phyloP scores from a whole-genome alignment of 2,113 vertebrate species.

The Nyctibius bracteatus region DNA sequence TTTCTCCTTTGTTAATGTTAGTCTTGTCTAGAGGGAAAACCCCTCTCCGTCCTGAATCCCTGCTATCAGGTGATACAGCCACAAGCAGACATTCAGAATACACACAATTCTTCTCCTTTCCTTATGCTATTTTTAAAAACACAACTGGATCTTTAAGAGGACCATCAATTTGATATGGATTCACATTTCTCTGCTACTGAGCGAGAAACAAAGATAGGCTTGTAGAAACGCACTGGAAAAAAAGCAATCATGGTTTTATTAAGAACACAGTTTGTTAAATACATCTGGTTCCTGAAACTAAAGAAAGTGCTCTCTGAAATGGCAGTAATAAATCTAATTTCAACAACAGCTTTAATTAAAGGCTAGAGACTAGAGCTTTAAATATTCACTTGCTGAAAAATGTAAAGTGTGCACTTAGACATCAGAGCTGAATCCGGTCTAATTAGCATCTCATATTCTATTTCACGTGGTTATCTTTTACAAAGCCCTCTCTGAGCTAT shows the following conservation, averaged over 20 bases:
- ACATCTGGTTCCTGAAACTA: slow-evolving; percentile 62
- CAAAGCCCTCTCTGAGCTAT: not conserved
- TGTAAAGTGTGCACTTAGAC: not conserved
- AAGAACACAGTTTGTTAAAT: slow-evolving; percentile 66
- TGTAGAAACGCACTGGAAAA: not conserved
- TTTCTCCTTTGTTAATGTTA: not conserved
- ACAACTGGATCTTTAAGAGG: not conserved
- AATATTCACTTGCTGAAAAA: slow-evolving; percentile 36
- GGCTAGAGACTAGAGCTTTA: slow-evolving; percentile 25
- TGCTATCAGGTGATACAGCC: not conserved
- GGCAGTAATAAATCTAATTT: slow-evolving; percentile 61
- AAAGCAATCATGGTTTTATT: slow-evolving; percentile 59
- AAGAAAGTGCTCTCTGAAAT: slow-evolving; percentile 61
- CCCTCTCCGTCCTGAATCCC: not conserved
- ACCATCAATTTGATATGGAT: not conserved
- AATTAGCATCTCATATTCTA: not conserved
- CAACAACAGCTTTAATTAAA: slow-evolving; percentile 69
- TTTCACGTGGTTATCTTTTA: not conserved
- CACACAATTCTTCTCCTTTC: not conserved
- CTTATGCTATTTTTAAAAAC: not conserved
- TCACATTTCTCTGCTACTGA: slow-evolving; percentile 13
- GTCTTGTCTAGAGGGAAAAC: not conserved
- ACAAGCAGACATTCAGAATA: not conserved
- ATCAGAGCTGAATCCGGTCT: not conserved
- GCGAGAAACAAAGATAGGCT: not conserved